These are phyloP conservation scores for Petrocephalus zakoni DNA, from an alignment of 2,113 vertebrate species.

Conservation along the genomic window DNA sequence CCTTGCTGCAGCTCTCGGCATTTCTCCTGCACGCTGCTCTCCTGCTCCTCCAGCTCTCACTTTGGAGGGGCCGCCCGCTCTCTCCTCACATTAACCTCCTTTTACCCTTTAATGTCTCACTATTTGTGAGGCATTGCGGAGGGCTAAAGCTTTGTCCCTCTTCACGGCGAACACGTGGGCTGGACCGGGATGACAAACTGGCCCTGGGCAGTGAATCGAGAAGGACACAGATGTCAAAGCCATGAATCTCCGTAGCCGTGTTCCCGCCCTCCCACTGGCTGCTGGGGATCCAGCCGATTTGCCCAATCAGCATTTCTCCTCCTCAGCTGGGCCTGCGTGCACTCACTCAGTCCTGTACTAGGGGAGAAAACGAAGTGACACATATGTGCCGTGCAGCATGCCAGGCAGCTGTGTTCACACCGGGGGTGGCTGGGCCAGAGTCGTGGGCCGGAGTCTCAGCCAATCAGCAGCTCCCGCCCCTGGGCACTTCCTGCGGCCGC, in stretches of 20 bases:
- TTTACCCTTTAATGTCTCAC: conserved; percentile 51
- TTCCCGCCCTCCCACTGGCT: neutral
- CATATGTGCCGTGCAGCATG: conserved; percentile 40
- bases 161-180: conserved; percentile 57
- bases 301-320: conserved; percentile 65
- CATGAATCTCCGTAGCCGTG: conserved; percentile 63
- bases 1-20: neutral
- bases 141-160: conserved; percentile 55
- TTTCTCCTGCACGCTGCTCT: neutral
- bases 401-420: conserved; percentile 15
- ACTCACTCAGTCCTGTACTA: conserved; percentile 60
- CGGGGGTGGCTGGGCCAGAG: conserved; percentile 26
- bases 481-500: conserved; percentile 40
- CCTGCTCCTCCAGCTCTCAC: conserved; percentile 19
- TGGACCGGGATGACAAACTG: conserved; percentile 70
- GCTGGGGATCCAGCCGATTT: conserved; percentile 38
- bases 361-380: conserved; percentile 52
- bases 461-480: conserved; percentile 34
- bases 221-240: conserved; percentile 97
- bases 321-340: conserved; percentile 56
- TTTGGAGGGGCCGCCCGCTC: conserved; percentile 40
- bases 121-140: conserved; percentile 47
- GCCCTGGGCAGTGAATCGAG: conserved; percentile 79
- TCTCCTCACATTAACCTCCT: conserved; percentile 51
- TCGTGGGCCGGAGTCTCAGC: conserved; percentile 24